Evolutionary conservation across 2,888 invertebrate genomes (phyloP).

Genomic region (Campoletis raptor): DNA sequence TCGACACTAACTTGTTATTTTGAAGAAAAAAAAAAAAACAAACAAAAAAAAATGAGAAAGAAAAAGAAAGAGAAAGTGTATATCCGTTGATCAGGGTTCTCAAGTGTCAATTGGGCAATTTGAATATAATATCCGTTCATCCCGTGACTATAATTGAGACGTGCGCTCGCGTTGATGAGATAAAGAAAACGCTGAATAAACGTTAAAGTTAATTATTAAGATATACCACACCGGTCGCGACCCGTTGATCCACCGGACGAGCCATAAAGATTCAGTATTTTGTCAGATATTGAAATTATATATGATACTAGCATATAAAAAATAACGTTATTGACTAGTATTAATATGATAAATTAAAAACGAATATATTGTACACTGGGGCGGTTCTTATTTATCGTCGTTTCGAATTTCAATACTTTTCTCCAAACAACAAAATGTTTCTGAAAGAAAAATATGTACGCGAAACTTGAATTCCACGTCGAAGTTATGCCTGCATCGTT

Average conservation of each 20-base stretch:
- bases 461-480: background rate
- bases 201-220: slow-evolving; percentile 55
- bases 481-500: background rate
- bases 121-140: slow-evolving; percentile 47
- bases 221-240: slow-evolving; percentile 42
- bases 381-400: background rate
- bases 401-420: background rate
- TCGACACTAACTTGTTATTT: slow-evolving; percentile 57
- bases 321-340: slow-evolving; percentile 67
- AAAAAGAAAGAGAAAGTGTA: slow-evolving; percentile 49
- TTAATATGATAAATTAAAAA: slow-evolving; percentile 60
- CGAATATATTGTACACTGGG: slow-evolving; percentile 36
- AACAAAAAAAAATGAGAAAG: background rate
- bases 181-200: slow-evolving; percentile 52
- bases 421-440: background rate
- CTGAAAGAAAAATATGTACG: background rate
- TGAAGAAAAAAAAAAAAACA: slow-evolving; percentile 22
- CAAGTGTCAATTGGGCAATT: slow-evolving; percentile 56
- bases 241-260: slow-evolving; percentile 46
- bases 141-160: slow-evolving; percentile 51
- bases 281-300: slow-evolving; percentile 77
- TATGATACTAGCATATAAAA: slow-evolving; percentile 67
- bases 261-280: slow-evolving; percentile 78
- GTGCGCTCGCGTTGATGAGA: background rate
- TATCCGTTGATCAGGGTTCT: slow-evolving; percentile 67